phyloP scores from a whole-genome alignment of 2,113 vertebrate genomes.

The Mastomys natalensis region DNA sequence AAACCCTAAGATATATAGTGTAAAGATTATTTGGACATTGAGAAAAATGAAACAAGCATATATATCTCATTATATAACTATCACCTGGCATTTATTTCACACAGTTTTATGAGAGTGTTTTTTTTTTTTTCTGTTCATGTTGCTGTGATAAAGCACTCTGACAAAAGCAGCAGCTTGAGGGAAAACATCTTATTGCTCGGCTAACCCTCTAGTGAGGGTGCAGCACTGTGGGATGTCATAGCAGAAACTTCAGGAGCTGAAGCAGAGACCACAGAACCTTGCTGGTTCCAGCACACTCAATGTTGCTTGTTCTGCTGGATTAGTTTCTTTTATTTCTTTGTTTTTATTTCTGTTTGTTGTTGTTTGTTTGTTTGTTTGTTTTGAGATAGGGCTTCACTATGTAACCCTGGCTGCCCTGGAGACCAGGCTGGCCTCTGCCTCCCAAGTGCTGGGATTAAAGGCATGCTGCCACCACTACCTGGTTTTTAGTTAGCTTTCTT shows the following conservation, averaged over 20 bases:
- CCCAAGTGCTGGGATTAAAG: background rate
- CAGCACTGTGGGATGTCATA: background rate
- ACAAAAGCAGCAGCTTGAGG: background rate
- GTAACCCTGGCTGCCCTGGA: background rate
- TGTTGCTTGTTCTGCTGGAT: background rate
- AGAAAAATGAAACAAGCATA: constrained; percentile 23
- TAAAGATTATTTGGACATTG: constrained; percentile 32
- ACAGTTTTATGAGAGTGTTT: background rate
- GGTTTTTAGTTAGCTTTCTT: background rate
- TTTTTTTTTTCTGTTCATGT: background rate
- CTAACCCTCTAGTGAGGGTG: background rate
- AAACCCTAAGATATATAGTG: constrained; percentile 4
- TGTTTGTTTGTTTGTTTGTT: background rate
- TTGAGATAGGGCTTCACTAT: background rate
- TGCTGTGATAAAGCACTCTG: background rate
- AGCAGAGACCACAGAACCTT: background rate
- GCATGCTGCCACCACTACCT: background rate
- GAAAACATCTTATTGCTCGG: too few relatives aligned
- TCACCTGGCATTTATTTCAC: constrained; percentile 11
- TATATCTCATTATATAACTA: background rate
- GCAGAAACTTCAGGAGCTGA: background rate
- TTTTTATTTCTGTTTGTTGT: background rate
- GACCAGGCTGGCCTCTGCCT: background rate
- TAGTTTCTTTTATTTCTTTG: background rate
- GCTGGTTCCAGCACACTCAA: background rate